Evolutionary conservation across 2,113 vertebrate species (phyloP).

Genomic region (Tautogolabrus adspersus): DNA sequence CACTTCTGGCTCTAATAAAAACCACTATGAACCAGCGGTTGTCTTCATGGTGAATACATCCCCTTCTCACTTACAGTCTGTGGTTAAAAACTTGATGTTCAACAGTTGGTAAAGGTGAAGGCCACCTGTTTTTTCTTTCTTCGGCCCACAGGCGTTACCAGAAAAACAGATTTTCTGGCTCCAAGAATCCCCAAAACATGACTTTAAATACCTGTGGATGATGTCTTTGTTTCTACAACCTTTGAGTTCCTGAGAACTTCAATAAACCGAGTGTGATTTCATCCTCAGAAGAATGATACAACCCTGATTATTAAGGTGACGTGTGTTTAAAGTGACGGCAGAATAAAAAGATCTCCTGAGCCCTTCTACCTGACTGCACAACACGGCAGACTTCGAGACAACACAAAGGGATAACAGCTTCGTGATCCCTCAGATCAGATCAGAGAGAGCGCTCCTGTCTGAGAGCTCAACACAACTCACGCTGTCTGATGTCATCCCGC

Average conservation of each 20-base stretch:
- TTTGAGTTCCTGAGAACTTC: neutral
- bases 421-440: constrained; percentile 11
- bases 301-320: neutral
- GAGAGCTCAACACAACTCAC: neutral
- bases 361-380: neutral
- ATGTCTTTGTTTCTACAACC: neutral
- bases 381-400: neutral
- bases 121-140: neutral
- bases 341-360: neutral
- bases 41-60: too few species aligned
- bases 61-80: too few species aligned
- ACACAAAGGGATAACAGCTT: neutral
- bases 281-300: neutral
- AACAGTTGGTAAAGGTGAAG: neutral
- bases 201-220: neutral
- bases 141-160: neutral
- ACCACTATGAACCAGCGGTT: too few species aligned
- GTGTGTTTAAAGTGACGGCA: neutral
- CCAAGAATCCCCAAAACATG: neutral
- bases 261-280: neutral
- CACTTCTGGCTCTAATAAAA: too few species aligned
- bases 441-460: constrained; percentile 6
- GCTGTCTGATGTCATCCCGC: constrained; percentile 29
- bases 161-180: neutral
- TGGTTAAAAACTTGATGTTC: too few species aligned